These are phyloP conservation scores for Carcina quercana DNA, from an alignment of 2,888 invertebrate species.

Conservation along the genomic window DNA sequence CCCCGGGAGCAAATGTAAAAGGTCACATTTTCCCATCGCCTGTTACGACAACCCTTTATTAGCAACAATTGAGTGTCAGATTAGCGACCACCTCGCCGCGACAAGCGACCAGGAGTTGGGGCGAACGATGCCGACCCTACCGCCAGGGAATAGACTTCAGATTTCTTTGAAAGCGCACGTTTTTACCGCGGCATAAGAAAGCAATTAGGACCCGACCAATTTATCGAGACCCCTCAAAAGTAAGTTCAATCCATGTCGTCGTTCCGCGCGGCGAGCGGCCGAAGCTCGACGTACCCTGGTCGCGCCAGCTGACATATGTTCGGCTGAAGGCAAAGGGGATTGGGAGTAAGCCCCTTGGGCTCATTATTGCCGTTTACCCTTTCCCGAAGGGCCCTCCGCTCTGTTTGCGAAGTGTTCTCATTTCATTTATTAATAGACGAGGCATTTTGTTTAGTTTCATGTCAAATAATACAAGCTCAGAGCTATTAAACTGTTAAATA, in stretches of 20 bases:
- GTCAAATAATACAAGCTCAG: too few relatives aligned
- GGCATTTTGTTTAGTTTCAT: slow-evolving; percentile 12
- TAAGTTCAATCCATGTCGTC: slow-evolving; percentile 9
- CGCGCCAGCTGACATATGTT: slow-evolving; percentile 56
- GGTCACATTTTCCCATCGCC: background rate
- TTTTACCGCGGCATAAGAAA: slow-evolving; percentile 41
- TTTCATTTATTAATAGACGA: slow-evolving; percentile 39
- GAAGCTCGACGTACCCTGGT: slow-evolving; percentile 24
- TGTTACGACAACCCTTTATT: slow-evolving; percentile 15
- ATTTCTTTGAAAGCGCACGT: slow-evolving; percentile 22
- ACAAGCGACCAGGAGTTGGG: slow-evolving; percentile 21
- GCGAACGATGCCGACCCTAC: slow-evolving; percentile 14
- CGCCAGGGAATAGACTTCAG: slow-evolving; percentile 21
- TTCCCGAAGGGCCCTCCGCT: slow-evolving; percentile 39
- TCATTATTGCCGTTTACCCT: slow-evolving; percentile 59
- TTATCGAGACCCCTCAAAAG: slow-evolving; percentile 27
- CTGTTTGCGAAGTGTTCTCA: slow-evolving; percentile 55
- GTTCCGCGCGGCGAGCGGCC: background rate
- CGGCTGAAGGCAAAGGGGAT: slow-evolving; percentile 48
- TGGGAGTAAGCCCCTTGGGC: slow-evolving; percentile 64
- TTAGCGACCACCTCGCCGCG: slow-evolving; percentile 40
- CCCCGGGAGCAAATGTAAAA: background rate
- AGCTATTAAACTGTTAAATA: too few relatives aligned
- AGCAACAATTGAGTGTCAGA: slow-evolving; percentile 37
- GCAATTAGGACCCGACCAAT: slow-evolving; percentile 48